Evolutionary conservation across 2,888 invertebrate genomes (phyloP), one percentile per base, ranked within the genome.

Genomic region (Stomorhina lunata): DNA sequence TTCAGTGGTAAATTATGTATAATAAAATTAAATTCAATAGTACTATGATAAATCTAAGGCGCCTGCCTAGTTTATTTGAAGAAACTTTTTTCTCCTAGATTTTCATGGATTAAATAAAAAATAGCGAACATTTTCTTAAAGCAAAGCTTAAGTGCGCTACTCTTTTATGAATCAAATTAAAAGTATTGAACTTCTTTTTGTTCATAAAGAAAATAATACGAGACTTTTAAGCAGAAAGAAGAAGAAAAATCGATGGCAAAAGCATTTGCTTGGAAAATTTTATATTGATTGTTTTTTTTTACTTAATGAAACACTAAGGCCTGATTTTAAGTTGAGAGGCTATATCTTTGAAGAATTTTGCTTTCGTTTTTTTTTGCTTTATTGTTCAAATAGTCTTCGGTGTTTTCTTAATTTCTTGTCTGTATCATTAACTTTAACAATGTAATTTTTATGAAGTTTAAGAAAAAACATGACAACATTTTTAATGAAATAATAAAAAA

Each of bases 111-210:
- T 43, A 55, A 65, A 65, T 2, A 27, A 37, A 12, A 53, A 55
- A 20, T 0, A 20, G 12, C 22, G 7, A 27, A 37, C 15, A 72
- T n/a, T n/a, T n/a, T n/a, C n/a, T n/a, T n/a, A 27, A 15, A 69
- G 17, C 66, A 81, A 78, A 68, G 69, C 68, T 80, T 69, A n/a
- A 59, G 53, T 69, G 65, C 3, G 43, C 65, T 53, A 57, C 25
- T 40, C 76, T 71, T 79, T 82, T 76, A 79, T 79, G 79, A 79
- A 82, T 82, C 79, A 82, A 43, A 79, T 82, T 76, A 82, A 82
- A 76, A 68, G 59, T 61, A 71, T 75, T 75, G 66, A 66, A 65
- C 59, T 45, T 77, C 50, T 68, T 63, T 43, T 72, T 37, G 32
- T 17, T 37, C 34, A 40, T 61, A 73, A 71, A 25, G 37, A 79